These are phyloP conservation scores for Psittacula derbiana DNA, from an alignment of 2,797 vertebrate species.

Conservation along the genomic window DNA sequence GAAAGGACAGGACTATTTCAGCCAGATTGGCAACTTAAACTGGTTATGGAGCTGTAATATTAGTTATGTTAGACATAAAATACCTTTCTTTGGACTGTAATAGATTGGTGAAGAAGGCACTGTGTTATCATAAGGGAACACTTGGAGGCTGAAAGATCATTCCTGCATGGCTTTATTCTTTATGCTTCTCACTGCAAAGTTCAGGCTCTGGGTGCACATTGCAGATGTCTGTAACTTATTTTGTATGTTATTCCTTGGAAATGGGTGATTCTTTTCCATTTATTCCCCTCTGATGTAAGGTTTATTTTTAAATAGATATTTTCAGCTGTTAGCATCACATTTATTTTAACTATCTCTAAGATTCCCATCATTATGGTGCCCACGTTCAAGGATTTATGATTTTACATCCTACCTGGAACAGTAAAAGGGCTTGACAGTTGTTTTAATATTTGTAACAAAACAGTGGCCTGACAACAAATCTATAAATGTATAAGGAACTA, in stretches of 20 bases:
- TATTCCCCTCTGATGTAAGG: not conserved
- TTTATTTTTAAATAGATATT: not conserved
- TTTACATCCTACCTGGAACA: not conserved
- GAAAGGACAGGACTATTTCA: not conserved
- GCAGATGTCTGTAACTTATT: not conserved
- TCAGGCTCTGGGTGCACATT: not conserved
- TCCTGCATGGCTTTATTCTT: not conserved
- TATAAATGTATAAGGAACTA: not conserved
- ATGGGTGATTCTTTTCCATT: not conserved
- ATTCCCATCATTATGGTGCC: not conserved
- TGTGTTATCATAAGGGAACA: not conserved
- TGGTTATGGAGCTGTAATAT: not conserved
- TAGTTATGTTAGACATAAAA: not conserved
- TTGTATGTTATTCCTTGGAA: not conserved
- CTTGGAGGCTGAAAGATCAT: not conserved
- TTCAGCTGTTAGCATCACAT: not conserved
- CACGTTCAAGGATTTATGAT: not conserved
- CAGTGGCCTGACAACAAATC: not conserved
- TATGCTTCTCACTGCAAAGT: not conserved
- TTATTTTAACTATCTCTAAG: not conserved
- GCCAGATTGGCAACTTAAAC: not conserved
- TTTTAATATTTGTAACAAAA: slow-evolving; percentile 2
- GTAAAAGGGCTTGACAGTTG: not conserved
- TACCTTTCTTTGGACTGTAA: not conserved
- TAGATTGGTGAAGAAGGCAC: not conserved